These are phyloP conservation scores for Sepiola atlantica DNA, from an alignment of 2,888 invertebrate species.

Conservation along the genomic window DNA sequence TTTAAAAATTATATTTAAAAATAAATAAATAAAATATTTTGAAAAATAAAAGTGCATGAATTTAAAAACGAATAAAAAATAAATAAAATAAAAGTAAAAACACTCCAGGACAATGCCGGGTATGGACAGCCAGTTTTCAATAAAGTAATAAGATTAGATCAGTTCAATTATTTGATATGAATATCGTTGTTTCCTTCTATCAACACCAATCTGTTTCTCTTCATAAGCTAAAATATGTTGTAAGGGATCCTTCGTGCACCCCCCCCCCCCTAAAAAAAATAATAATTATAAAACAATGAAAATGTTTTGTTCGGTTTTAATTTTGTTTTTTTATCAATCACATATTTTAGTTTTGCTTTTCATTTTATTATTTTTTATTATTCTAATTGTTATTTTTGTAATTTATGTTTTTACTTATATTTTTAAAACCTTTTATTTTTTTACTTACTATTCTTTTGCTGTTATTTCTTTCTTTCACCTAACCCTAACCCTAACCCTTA, in stretches of 20 bases:
- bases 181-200: constrained; percentile 32
- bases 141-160: background rate
- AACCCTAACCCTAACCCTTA: no score
- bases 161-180: constrained; percentile 12
- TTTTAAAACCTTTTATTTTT: background rate
- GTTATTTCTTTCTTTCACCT: no score
- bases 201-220: background rate
- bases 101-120: no score
- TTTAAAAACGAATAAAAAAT: no score
- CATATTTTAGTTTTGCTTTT: background rate
- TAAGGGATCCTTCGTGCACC: background rate
- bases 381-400: background rate
- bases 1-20: no score
- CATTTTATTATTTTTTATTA: background rate
- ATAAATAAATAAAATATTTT: no score
- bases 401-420: background rate
- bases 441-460: background rate
- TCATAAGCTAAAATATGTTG: background rate
- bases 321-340: background rate
- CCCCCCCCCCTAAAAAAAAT: no score
- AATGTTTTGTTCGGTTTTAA: background rate
- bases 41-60: no score
- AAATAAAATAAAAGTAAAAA: no score
- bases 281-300: no score
- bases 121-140: background rate